Evolutionary conservation across 2,113 vertebrate genomes (phyloP).

Genomic region (Cryptomyrus ogoouensis): DNA sequence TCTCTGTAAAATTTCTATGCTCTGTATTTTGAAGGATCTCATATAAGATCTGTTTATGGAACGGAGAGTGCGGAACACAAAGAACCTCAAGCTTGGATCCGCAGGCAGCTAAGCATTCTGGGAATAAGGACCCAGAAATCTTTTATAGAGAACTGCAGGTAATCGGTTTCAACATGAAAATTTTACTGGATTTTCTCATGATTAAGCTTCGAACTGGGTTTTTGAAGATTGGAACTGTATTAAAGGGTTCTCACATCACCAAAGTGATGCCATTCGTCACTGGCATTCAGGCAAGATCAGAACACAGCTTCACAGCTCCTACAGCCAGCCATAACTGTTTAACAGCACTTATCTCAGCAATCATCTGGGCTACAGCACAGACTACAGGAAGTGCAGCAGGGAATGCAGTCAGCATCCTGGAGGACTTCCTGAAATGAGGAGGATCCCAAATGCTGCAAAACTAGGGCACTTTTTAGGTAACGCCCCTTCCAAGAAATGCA

Average conservation of each 20-base stretch:
- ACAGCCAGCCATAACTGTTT: neutral
- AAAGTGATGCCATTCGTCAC: neutral
- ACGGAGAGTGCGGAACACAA: neutral
- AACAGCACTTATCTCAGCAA: constrained; percentile 31
- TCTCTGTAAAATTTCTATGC: neutral
- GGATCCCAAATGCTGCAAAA: neutral
- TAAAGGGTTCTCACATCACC: neutral
- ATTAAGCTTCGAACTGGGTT: neutral
- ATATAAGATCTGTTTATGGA: neutral
- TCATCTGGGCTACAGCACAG: constrained; percentile 25
- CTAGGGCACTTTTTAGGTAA: neutral
- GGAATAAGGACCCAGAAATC: neutral
- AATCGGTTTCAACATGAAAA: neutral
- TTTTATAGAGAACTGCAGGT: neutral
- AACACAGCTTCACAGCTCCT: neutral
- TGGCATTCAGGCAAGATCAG: neutral
- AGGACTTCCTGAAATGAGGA: constrained; percentile 23
- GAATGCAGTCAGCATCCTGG: constrained; percentile 33
- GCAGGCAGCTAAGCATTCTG: neutral
- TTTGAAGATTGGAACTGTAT: neutral
- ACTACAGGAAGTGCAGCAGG: constrained; percentile 35
- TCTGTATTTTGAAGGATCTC: neutral
- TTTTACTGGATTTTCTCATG: neutral
- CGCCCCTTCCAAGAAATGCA: constrained; percentile 32
- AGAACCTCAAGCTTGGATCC: neutral